These are phyloP conservation scores for Ypsolopha sequella DNA, from an alignment of 2,888 invertebrate genomes.

Conservation along the genomic window DNA sequence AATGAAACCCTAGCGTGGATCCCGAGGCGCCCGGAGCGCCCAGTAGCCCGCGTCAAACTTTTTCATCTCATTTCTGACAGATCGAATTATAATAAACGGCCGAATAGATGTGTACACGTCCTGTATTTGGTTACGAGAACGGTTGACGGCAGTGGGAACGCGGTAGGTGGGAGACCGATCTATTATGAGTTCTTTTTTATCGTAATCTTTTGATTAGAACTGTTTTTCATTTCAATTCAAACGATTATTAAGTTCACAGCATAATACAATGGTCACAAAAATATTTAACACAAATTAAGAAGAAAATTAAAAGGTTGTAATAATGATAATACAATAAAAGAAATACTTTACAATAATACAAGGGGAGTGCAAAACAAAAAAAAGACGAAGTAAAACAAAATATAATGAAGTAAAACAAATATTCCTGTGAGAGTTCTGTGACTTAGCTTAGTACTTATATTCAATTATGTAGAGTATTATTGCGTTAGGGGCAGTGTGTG, in stretches of 20 bases:
- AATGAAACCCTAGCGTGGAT: background rate
- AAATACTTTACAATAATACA: too few relatives aligned
- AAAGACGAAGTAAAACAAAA: background rate
- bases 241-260: too few relatives aligned
- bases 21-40: slow-evolving; percentile 29
- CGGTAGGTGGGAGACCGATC: slow-evolving; percentile 50
- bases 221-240: background rate
- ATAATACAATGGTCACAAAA: too few relatives aligned
- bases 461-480: too few relatives aligned
- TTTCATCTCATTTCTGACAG: slow-evolving; percentile 65
- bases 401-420: too few relatives aligned
- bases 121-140: slow-evolving; percentile 66
- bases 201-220: slow-evolving; percentile 18
- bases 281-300: too few relatives aligned
- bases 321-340: too few relatives aligned
- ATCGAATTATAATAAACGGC: slow-evolving; percentile 71
- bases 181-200: slow-evolving; percentile 26
- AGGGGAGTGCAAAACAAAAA: background rate
- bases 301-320: too few relatives aligned
- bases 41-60: slow-evolving; percentile 50
- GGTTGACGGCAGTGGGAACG: slow-evolving; percentile 59
- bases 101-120: slow-evolving; percentile 44
- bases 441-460: too few relatives aligned
- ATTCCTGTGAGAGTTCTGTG: too few relatives aligned
- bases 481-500: too few relatives aligned